A percentile compares a stretch with the other conserved stretches of the same genome.
phyloP scores from a whole-genome alignment of 2,888 invertebrate genomes.

The Selenia dentaria region DNA sequence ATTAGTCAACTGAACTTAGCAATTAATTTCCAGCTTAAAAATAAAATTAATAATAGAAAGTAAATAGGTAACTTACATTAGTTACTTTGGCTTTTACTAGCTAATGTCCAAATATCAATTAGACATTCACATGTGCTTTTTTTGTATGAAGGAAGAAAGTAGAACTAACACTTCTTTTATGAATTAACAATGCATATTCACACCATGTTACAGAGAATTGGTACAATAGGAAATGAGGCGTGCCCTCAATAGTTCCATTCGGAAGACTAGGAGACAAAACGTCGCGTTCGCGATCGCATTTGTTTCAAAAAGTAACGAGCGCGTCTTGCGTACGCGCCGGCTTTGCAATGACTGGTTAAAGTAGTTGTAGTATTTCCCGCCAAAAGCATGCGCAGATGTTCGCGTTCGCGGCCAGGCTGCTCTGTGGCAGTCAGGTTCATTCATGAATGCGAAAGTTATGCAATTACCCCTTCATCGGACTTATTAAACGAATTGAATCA shows the following conservation, averaged over 20 bases:
- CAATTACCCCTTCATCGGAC: conserved; percentile 56
- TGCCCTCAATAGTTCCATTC: conserved; percentile 80
- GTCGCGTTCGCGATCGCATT: conserved; percentile 77
- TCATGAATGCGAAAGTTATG: conserved; percentile 66
- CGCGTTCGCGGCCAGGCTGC: conserved; percentile 43
- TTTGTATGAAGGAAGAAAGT: conserved; percentile 72
- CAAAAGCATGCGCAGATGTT: conserved; percentile 66
- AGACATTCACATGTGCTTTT: conserved; percentile 58
- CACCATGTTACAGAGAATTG: conserved; percentile 72
- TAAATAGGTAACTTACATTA: conserved; percentile 30
- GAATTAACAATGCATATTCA: conserved; percentile 73
- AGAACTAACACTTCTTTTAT: conserved; percentile 80
- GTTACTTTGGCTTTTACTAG: conserved; percentile 28
- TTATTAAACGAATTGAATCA: conserved; percentile 47
- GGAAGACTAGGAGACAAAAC: conserved; percentile 74
- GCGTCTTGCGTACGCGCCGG: conserved; percentile 80
- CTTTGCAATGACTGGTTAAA: conserved; percentile 67
- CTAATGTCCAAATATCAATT: conserved; percentile 29
- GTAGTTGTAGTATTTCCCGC: conserved; percentile 76
- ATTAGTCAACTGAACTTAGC: conserved; percentile 3
- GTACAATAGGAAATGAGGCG: conserved; percentile 73
- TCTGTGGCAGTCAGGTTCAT: conserved; percentile 61
- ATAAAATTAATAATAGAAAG: conserved; percentile 10
- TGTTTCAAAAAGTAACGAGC: conserved; percentile 57
- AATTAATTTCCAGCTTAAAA: no score